Percentiles rank a stretch among this genome's conserved stretches.
phyloP scores from a whole-genome alignment of 2,113 vertebrate species.

The Anser cygnoides region DNA sequence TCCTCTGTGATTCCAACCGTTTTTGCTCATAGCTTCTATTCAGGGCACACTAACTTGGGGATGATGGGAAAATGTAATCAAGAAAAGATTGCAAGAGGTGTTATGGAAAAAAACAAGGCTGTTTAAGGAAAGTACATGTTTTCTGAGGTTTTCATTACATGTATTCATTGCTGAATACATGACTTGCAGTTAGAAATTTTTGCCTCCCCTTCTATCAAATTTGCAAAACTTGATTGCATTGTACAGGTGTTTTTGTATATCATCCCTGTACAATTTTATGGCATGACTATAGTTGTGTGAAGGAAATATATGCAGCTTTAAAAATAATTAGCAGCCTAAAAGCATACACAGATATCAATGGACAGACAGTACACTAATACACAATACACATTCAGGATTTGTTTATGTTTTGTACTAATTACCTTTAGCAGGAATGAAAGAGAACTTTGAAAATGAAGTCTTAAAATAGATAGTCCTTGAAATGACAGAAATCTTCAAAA shows the following conservation, averaged over 20 bases:
- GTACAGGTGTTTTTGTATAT: not conserved
- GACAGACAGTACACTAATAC: not conserved
- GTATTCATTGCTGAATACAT: not conserved
- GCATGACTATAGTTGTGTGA: not conserved
- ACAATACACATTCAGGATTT: not conserved
- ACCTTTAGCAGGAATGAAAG: not conserved
- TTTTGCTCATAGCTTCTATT: not conserved
- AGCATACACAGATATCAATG: not conserved
- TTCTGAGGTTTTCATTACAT: not conserved
- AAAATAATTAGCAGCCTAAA: not conserved
- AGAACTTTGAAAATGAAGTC: not conserved
- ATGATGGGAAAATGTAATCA: not conserved
- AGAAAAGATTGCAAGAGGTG: not conserved
- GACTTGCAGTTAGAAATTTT: not conserved
- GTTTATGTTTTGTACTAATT: not conserved
- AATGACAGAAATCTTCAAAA: not conserved
- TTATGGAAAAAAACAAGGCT: not conserved
- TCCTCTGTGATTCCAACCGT: not conserved
- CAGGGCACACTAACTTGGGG: not conserved
- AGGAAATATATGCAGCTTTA: not conserved
- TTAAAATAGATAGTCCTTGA: not conserved
- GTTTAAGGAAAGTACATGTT: not conserved
- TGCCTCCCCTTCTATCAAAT: not conserved
- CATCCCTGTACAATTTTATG: not conserved
- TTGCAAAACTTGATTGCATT: not conserved